Conservation (phyloP, 2,888 invertebrate species). For the Antheraea assamensis region DNA sequence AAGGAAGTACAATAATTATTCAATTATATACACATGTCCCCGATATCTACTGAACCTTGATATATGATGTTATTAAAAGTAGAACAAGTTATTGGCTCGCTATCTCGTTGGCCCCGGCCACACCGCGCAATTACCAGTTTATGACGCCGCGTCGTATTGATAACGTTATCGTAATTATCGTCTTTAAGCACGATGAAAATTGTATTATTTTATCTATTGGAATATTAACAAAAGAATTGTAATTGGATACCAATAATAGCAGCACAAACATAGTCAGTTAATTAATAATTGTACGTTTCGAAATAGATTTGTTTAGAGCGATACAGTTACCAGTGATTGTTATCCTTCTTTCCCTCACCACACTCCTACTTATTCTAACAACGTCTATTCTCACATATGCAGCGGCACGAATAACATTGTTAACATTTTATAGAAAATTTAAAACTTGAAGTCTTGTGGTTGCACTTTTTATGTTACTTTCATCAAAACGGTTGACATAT, state of each 20-base stretch:
- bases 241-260: not conserved
- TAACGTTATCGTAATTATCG: conserved; percentile 6
- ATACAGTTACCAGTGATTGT: no score
- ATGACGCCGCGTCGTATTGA: conserved; percentile 3
- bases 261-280: no score
- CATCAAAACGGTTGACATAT: no score
- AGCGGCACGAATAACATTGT: no score
- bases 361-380: no score
- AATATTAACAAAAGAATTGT: not conserved
- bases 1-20: not conserved
- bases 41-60: conserved; percentile 5
- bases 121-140: conserved; percentile 8
- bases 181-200: conserved; percentile 5
- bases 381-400: no score
- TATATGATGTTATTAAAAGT: conserved; percentile 12
- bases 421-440: no score
- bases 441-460: no score
- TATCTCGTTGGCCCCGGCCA: conserved; percentile 2
- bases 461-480: no score
- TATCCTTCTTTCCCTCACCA: no score
- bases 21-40: not conserved
- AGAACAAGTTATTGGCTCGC: conserved; percentile 11
- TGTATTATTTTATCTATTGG: not conserved
- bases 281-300: no score
- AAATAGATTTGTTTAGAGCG: no score